Percentiles rank a stretch among this genome's conserved stretches.
Evolutionary conservation across 2,888 invertebrate species (phyloP).

Genomic region (Pseudeuparius sepicola): DNA sequence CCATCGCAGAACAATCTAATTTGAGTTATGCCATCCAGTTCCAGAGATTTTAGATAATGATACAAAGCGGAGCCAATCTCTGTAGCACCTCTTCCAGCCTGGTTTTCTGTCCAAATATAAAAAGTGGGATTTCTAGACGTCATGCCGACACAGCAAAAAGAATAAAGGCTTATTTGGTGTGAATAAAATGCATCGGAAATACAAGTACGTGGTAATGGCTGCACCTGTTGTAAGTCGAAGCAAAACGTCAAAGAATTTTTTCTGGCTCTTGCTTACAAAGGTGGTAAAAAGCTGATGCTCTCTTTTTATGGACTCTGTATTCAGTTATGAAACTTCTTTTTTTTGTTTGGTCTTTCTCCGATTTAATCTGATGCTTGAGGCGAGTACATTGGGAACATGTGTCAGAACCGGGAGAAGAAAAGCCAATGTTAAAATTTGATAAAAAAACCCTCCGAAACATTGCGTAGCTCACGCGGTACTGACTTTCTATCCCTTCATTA

Average conservation of each 20-base stretch:
- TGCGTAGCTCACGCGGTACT: too few species aligned
- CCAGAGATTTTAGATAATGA: not conserved
- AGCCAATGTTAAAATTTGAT: conserved; percentile 20
- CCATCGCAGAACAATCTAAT: conserved; percentile 14
- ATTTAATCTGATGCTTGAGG: conserved; percentile 13
- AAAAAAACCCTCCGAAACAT: too few species aligned
- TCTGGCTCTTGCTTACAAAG: conserved; percentile 14
- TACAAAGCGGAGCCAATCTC: conserved; percentile 8
- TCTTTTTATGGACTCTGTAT: conserved; percentile 17
- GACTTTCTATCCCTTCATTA: too few species aligned
- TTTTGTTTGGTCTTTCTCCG: conserved; percentile 6
- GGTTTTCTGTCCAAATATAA: conserved; percentile 18
- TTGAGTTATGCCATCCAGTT: conserved; percentile 1
- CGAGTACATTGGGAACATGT: conserved; percentile 15
- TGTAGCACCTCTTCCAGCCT: conserved; percentile 9
- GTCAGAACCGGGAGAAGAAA: conserved; percentile 19
- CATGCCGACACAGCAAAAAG: conserved; percentile 17
- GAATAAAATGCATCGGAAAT: conserved; percentile 21
- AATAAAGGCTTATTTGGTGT: conserved; percentile 19
- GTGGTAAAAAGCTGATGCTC: conserved; percentile 18
- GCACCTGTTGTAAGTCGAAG: conserved; percentile 24
- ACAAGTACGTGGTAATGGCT: conserved; percentile 21
- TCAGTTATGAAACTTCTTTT: conserved; percentile 15
- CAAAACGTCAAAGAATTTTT: conserved; percentile 16
- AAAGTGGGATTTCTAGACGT: conserved; percentile 17